phyloP scores from a whole-genome alignment of 2,888 invertebrate genomes.

The Suillia variegata region DNA sequence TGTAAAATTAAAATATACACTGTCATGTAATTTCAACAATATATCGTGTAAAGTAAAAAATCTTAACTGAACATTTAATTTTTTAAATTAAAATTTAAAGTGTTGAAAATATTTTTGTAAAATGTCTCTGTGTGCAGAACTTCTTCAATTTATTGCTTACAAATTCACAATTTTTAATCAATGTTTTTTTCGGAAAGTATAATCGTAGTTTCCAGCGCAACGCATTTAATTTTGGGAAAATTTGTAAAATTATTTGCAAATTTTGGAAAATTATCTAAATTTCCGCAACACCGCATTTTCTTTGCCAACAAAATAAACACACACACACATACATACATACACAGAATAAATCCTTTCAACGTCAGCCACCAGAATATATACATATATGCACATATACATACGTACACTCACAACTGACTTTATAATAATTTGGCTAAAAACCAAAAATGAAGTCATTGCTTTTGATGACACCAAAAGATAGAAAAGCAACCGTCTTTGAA shows the following conservation, averaged over 20 bases:
- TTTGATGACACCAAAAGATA: constrained; percentile 47
- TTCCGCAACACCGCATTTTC: constrained; percentile 19
- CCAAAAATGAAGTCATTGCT: constrained; percentile 42
- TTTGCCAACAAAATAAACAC: constrained; percentile 3
- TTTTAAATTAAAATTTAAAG: too few species aligned
- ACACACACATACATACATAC: too few species aligned
- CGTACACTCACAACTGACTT: constrained; percentile 25
- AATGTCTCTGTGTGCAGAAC: too few species aligned
- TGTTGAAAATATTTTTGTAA: too few species aligned
- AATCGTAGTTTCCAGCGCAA: not conserved
- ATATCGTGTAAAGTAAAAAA: too few species aligned
- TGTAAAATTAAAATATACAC: too few species aligned
- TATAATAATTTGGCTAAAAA: constrained; percentile 40
- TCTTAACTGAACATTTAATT: too few species aligned
- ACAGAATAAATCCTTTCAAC: constrained; percentile 5
- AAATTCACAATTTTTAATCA: too few species aligned
- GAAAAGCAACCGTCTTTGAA: constrained; percentile 2
- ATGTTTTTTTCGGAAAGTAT: too few species aligned
- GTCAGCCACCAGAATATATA: not conserved
- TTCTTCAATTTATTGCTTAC: too few species aligned
- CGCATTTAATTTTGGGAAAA: not conserved
- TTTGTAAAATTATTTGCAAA: not conserved
- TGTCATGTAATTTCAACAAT: too few species aligned
- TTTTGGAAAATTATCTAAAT: constrained; percentile 22
- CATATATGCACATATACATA: not conserved